Conservation (phyloP, 1,140 invertebrate species). For the Hylaeus volcanicus region DNA sequence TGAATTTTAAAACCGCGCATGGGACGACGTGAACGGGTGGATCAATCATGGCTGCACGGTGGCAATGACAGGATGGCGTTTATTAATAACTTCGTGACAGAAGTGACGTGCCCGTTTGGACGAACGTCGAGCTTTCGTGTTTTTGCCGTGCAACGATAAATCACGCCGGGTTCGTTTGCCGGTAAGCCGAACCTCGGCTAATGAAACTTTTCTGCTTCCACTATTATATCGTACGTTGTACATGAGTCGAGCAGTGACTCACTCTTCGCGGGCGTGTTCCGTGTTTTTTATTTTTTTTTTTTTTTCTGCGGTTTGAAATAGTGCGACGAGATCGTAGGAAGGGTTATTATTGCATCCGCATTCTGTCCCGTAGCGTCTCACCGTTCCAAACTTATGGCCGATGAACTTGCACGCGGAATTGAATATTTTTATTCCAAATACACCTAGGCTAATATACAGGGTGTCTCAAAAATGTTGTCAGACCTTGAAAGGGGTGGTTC, state of each 20-base stretch:
- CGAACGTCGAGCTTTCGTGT: conserved; percentile 36
- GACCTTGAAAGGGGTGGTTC: too few species aligned
- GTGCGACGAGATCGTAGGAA: conserved; percentile 11
- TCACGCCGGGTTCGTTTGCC: conserved; percentile 18
- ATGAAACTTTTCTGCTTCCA: conserved; percentile 48
- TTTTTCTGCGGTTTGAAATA: conserved; percentile 11
- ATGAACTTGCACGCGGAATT: background rate
- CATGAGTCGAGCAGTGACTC: conserved; percentile 40
- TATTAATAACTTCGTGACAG: conserved; percentile 69
- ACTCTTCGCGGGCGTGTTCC: conserved; percentile 27
- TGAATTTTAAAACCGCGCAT: conserved; percentile 23
- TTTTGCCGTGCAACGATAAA: conserved; percentile 54
- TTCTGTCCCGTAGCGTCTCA: conserved; percentile 16
- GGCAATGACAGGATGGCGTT: conserved; percentile 61
- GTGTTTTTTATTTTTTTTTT: conserved; percentile 1
- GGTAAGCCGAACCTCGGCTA: background rate
- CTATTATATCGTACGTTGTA: background rate
- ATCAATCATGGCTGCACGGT: conserved; percentile 65
- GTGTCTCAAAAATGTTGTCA: too few species aligned
- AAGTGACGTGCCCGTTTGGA: conserved; percentile 38
- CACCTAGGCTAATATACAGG: too few species aligned
- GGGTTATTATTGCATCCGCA: conserved; percentile 21
- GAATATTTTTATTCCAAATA: background rate
- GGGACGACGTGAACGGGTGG: conserved; percentile 49
- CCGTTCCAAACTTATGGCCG: background rate